Base-by-base conservation (phyloP, 2,888 invertebrate species). In the Agrotis puta region DNA sequence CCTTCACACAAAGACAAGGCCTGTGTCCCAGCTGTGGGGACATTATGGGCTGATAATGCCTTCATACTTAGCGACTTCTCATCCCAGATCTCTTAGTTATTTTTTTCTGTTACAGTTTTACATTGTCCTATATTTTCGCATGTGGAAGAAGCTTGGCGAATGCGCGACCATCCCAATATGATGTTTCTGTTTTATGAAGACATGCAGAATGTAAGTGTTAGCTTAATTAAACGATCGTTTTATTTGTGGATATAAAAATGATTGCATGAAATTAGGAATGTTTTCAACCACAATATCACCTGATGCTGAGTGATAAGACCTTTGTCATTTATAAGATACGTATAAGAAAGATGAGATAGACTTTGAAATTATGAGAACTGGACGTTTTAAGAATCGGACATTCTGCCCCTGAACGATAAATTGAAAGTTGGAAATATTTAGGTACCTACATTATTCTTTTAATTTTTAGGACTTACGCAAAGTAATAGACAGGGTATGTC, bases 171-270 rank as follows among this genome's bases (percentile, higher is more conserved):
- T 78, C 91, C 97, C 2, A 98, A 98, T 90, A 92, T 98, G 22
- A 92, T 98, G 11, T 98, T 98, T 81, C 88, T 98, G 45, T 97
- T 97, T 87, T 98, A 98, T 86, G 98, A 98, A 91, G 97, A 98
- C 75, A 97, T 98, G 96, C 96, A 97, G 82, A 95, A 95, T 88
- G 93, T 91, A 70, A 84, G 82, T 79, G 33, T 18, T 53, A 24
- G 16, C 2, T 24, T 22, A 22, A 51, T 14, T 14, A 22, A 24
- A 22, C 7, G 51, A 51, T 16, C 24, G 16, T 24, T 53, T 4
- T 4, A 27, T 4, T 27, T 27, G 27, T 27, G 27, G 5, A 27
- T 27, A 27, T 27, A 27, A 27, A 3, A 27, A 27, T 27, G 3
- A 27, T 27, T 27, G 27, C 33, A 9, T 33, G 33, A 33, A 9